Conservation (phyloP, 1,140 invertebrate species). For the Drosophila miranda region DNA sequence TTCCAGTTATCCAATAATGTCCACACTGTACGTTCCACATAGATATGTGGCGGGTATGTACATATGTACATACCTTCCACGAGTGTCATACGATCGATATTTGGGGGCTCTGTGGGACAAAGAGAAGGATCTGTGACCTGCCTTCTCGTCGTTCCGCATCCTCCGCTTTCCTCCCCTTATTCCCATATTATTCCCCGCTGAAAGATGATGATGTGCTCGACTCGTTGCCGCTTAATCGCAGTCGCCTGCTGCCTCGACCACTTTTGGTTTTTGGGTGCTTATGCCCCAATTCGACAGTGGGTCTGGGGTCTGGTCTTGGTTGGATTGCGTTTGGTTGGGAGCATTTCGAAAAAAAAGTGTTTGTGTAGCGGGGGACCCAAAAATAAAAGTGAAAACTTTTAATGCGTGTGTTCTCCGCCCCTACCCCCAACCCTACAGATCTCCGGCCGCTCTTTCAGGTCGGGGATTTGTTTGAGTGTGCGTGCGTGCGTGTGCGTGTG, state of each 20-base stretch:
- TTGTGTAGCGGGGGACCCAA: slow-evolving; percentile 33
- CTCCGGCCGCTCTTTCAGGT: background rate
- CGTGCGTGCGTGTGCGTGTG: background rate
- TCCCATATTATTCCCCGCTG: too few species aligned
- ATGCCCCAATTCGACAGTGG: slow-evolving; percentile 33
- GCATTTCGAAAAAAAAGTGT: slow-evolving; percentile 29
- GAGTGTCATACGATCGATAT: background rate
- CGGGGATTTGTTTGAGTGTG: background rate
- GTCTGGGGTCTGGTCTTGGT: too few species aligned
- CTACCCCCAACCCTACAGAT: slow-evolving; percentile 9
- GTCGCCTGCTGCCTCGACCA: slow-evolving; percentile 13
- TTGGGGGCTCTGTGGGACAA: too few species aligned
- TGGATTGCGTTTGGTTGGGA: background rate
- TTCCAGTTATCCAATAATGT: slow-evolving; percentile 30
- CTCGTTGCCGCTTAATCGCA: slow-evolving; percentile 10
- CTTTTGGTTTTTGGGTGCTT: slow-evolving; percentile 38
- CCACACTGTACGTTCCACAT: background rate
- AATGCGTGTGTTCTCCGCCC: slow-evolving; percentile 16
- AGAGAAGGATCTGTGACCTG: too few species aligned
- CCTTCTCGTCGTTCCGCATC: too few species aligned
- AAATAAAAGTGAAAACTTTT: slow-evolving; percentile 73
- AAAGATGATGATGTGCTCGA: background rate
- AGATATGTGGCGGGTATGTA: too few species aligned
- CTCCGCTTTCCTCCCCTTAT: too few species aligned
- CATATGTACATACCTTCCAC: too few species aligned